phyloP scores from a whole-genome alignment of 2,113 vertebrate genomes.

The Prionailurus viverrinus region DNA sequence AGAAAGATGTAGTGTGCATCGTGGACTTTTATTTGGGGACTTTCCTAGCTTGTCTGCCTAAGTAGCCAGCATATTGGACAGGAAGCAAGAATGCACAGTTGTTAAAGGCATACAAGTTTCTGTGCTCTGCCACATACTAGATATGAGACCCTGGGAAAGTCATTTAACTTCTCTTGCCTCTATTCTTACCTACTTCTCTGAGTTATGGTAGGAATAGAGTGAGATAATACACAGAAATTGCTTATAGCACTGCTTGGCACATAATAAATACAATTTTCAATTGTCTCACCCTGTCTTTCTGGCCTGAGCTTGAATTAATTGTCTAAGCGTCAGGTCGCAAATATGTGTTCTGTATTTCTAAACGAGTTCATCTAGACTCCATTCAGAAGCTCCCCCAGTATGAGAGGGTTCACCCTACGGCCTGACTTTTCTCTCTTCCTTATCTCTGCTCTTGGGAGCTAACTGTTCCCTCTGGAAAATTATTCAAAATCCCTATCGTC shows the following conservation, averaged over 20 bases:
- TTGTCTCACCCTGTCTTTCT: neutral
- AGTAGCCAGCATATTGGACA: neutral
- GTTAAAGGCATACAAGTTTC: neutral
- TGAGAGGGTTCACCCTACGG: neutral
- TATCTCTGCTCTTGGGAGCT: neutral
- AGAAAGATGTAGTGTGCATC: neutral
- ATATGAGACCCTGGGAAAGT: neutral
- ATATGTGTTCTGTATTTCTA: neutral
- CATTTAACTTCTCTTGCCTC: neutral
- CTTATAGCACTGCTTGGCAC: neutral
- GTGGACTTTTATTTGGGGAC: neutral
- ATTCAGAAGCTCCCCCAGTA: neutral
- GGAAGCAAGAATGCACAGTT: neutral
- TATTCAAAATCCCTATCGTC: conserved; percentile 16
- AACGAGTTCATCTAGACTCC: neutral
- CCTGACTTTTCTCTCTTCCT: neutral
- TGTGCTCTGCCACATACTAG: neutral
- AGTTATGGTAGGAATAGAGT: conserved; percentile 23
- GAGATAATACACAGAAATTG: conserved; percentile 20
- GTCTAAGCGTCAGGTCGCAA: neutral
- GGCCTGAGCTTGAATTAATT: conserved; percentile 38
- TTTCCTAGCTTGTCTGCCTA: neutral
- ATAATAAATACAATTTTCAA: neutral
- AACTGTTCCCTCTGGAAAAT: conserved; percentile 52
- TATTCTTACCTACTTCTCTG: neutral